A percentile compares a stretch with the other conserved stretches of the same genome.
These are phyloP conservation scores for Thermophis baileyi DNA, from an alignment of 2,113 vertebrate species.

Conservation along the genomic window DNA sequence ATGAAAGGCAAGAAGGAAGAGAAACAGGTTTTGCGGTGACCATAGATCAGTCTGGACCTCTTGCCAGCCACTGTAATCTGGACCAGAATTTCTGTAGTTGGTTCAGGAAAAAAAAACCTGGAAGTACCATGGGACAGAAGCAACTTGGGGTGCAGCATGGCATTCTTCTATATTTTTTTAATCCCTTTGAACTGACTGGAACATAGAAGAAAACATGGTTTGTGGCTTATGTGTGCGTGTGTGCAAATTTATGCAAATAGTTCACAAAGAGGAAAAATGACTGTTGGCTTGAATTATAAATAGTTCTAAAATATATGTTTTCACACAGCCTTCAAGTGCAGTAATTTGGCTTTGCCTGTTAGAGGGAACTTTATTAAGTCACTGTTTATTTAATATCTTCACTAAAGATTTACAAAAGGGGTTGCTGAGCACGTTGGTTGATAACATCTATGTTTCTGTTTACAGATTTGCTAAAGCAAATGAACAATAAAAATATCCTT, in stretches of 20 bases:
- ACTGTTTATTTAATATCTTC: conserved; percentile 3
- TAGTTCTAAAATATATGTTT: not conserved
- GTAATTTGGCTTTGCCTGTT: not conserved
- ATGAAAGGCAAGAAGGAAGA: not conserved
- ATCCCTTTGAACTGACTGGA: not conserved
- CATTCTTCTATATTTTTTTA: not conserved
- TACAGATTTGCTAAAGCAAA: conserved; percentile 10
- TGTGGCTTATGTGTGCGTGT: not conserved
- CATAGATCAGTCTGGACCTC: not conserved
- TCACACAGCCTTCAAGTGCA: not conserved
- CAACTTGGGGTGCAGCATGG: not conserved
- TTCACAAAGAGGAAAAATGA: not conserved
- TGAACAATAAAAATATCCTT: conserved; percentile 4
- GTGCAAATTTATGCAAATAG: not conserved
- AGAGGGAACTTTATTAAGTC: not conserved
- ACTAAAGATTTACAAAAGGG: conserved; percentile 19
- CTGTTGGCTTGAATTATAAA: not conserved
- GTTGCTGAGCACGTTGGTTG: not conserved
- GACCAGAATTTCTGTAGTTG: not conserved
- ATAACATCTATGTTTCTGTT: not conserved
- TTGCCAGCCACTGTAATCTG: not conserved
- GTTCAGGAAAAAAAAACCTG: not conserved
- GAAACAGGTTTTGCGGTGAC: not conserved
- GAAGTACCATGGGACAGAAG: not conserved
- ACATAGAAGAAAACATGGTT: not conserved